Evolutionary conservation across 2,797 vertebrate genomes (phyloP), one percentile per base, ranked within the genome.

Genomic region (Crenuchus spilurus): DNA sequence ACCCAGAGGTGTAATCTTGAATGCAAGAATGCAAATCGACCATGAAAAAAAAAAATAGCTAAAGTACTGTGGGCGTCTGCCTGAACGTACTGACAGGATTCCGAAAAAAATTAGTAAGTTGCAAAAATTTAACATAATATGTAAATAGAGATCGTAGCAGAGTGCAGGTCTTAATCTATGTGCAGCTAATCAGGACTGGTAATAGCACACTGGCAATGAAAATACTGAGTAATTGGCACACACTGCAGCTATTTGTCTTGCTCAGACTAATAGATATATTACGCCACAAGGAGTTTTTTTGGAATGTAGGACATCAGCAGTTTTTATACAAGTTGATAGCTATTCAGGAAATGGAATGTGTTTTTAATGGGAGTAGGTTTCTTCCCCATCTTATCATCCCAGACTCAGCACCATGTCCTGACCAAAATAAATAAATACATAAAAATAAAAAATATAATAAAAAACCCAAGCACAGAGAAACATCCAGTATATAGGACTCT

Each of bases 321-420:
- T 52, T 68, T 68, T 22, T 33, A 65, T 55, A 30, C 44, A 28
- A 41, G 54, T 68, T 46, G 54, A 67, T 71, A 28, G 20, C 20
- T 24, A 54, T 55, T 54, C 31, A 26, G 55, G 72, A 37, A 66
- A 60, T 44, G 1, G 58, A 77, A 72, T 20, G 49, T 71, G 35
- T n/a, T 60, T 62, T 42, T 42, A 62, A 28, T 44, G 37, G 14
- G 22, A 42, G 14, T 28, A 37, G 26, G 72, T 31, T 63, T 78
- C 58, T 70, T 63, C 48, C 49, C 46, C 58, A 52, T 20, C 70
- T 74, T 58, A 74, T 63, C 26, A 30, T 28, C 11, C 26, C 22
- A 54, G 28, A 30, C 13, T 16, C 24, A 7, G 22, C 7, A 16
- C 37, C 14, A 24, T 61, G 14, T 44, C 14, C 60, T 35, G 8